phyloP scores from a whole-genome alignment of 2,113 vertebrate genomes.

The Plecturocebus donacophilus region DNA sequence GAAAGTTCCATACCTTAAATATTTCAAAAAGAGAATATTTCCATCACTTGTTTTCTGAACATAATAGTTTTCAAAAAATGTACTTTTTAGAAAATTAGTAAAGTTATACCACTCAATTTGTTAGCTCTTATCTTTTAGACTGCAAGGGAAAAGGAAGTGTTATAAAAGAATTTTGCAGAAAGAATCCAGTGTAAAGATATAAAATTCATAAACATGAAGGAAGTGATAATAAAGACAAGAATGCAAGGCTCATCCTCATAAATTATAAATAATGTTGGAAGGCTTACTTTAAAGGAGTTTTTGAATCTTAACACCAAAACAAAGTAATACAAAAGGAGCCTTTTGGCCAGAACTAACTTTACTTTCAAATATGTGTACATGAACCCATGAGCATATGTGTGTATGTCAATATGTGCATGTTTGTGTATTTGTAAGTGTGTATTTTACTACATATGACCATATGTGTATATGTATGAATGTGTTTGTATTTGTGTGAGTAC shows the following conservation, averaged over 20 bases:
- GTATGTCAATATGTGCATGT: neutral
- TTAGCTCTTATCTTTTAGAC: constrained; percentile 1
- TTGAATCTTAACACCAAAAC: constrained; percentile 47
- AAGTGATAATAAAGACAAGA: constrained; percentile 39
- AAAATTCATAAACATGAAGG: constrained; percentile 41
- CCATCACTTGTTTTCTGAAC: constrained; percentile 24
- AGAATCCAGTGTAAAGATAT: constrained; percentile 7
- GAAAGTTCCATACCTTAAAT: constrained; percentile 1
- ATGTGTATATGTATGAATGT: neutral
- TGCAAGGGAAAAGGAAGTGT: neutral
- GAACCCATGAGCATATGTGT: neutral
- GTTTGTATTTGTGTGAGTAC: neutral
- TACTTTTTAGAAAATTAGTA: constrained; percentile 21
- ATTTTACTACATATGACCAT: neutral
- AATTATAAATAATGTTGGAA: constrained; percentile 22
- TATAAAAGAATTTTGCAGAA: constrained; percentile 41
- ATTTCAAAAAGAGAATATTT: neutral
- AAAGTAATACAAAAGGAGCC: neutral
- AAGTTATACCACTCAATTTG: constrained; percentile 18
- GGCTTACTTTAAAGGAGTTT: constrained; percentile 1
- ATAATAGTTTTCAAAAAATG: constrained; percentile 30
- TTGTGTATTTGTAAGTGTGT: no score
- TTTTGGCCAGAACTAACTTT: constrained; percentile 2
- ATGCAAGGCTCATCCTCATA: neutral
- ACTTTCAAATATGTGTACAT: neutral